Evolutionary conservation across 2,888 invertebrate genomes (phyloP), one percentile per base, ranked within the genome.

Genomic region (Gryllus longicercus): DNA sequence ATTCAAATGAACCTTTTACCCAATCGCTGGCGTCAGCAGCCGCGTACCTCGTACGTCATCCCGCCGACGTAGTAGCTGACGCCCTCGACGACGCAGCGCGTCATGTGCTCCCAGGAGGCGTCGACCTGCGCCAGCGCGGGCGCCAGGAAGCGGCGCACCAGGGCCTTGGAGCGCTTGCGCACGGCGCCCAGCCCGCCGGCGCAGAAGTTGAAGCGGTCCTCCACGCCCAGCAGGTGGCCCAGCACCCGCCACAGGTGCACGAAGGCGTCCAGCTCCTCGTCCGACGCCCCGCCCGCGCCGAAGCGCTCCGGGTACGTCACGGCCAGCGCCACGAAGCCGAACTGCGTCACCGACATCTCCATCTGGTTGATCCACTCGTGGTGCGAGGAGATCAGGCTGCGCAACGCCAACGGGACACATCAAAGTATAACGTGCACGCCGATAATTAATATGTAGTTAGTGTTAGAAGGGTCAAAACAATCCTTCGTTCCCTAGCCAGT

Each of bases 281-380:
- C 85, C 23, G 85, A 86, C 2, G 86, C 86, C 14, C 85, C 83
- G 51, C 85, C 85, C 8, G 86, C 83, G 1, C 87, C 88, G 80
- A 87, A 84, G 82, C 85, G 83, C n/a, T 86, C 83, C 0, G 90
- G 89, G 80, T 87, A 87, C 80, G 89, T 84, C 11, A 90, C 83
- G 1, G 87, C 82, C 11, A 88, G 82, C 0, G 89, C 89, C 50
- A 90, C 85, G 83, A 91, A 90, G 0, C 88, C 89, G 83, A 88
- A 88, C 83, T 90, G 90, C 0, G 90, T 90, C 3, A 87, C 76
- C 0, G 87, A 85, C 90, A 91, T 90, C 82, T 90, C 89, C 51
- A 86, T 86, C 83, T 91, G 91, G 80, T 87, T 89, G 8, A 90
- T 80, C 18, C 76, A 81, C 14, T 63, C 63, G 81, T 85, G 86